A percentile compares a stretch with the other conserved stretches of the same genome.
Conservation (phyloP, 2,888 invertebrate genomes). For the Microchrysa polita region DNA sequence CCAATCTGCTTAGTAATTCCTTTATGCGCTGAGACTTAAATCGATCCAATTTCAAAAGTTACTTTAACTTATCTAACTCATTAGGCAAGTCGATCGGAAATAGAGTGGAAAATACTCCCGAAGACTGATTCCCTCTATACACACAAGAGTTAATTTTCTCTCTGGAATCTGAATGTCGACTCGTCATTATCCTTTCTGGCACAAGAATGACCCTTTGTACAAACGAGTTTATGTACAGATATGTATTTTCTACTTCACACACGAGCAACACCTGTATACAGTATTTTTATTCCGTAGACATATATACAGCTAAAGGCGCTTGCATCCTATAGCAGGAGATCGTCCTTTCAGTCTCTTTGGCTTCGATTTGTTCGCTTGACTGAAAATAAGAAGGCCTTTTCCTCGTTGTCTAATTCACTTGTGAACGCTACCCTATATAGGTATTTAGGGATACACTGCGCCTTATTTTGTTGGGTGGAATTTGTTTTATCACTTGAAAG, state of each 20-base stretch:
- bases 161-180: neutral
- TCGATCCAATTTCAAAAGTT: constrained; percentile 3
- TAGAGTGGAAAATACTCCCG: constrained; percentile 26
- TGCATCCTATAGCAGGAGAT: neutral
- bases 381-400: constrained; percentile 29
- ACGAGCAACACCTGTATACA: too few species aligned
- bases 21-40: neutral
- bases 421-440: neutral
- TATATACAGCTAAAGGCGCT: too few species aligned
- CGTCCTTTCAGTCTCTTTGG: constrained; percentile 21
- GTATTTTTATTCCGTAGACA: too few species aligned
- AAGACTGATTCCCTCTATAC: neutral
- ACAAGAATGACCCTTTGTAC: neutral
- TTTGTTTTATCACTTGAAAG: constrained; percentile 44
- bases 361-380: constrained; percentile 37
- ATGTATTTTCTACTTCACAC: too few species aligned
- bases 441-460: too few species aligned
- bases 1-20: too few species aligned
- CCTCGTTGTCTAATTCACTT: neutral
- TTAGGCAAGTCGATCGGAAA: constrained; percentile 6
- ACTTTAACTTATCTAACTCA: constrained; percentile 13
- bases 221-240: neutral
- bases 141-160: neutral
- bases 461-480: constrained; percentile 24
- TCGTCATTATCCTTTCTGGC: constrained; percentile 2